These are phyloP conservation scores for Sebastes steindachneri DNA, from an alignment of 2,797 vertebrate species.

Conservation along the genomic window DNA sequence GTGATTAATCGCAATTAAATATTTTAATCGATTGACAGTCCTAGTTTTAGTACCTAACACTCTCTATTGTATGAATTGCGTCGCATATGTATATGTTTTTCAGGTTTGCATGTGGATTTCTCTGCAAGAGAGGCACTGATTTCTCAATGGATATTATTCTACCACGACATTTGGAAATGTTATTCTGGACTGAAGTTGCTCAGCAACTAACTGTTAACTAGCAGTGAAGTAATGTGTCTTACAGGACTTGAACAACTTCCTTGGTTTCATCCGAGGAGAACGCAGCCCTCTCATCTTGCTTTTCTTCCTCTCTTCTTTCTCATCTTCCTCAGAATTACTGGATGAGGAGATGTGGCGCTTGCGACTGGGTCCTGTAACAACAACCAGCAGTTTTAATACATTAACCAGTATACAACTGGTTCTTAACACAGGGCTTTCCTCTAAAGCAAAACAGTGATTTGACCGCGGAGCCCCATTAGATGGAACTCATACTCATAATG, in stretches of 20 bases:
- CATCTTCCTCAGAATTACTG: constrained; percentile 72
- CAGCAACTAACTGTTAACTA: not conserved
- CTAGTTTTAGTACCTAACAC: no score
- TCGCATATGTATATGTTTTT: not conserved
- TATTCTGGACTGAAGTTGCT: not conserved
- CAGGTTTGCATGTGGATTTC: not conserved
- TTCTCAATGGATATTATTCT: not conserved
- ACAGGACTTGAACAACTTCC: constrained; percentile 77
- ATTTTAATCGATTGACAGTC: no score
- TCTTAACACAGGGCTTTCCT: not conserved
- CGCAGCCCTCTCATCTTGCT: constrained; percentile 37
- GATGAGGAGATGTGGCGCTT: constrained; percentile 77
- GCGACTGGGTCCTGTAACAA: constrained; percentile 61
- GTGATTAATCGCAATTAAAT: no score
- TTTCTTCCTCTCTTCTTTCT: constrained; percentile 59
- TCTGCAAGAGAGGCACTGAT: not conserved
- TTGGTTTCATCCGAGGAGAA: constrained; percentile 67
- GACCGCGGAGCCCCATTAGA: not conserved
- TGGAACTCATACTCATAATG: not conserved
- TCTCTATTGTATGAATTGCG: no score
- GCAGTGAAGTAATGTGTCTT: constrained; percentile 28
- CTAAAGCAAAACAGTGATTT: not conserved
- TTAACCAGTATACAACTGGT: not conserved
- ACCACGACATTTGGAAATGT: not conserved
- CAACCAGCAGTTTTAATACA: not conserved